These are phyloP conservation scores for Auanema freiburgensis DNA, from an alignment of 2,888 invertebrate genomes.

Conservation along the genomic window DNA sequence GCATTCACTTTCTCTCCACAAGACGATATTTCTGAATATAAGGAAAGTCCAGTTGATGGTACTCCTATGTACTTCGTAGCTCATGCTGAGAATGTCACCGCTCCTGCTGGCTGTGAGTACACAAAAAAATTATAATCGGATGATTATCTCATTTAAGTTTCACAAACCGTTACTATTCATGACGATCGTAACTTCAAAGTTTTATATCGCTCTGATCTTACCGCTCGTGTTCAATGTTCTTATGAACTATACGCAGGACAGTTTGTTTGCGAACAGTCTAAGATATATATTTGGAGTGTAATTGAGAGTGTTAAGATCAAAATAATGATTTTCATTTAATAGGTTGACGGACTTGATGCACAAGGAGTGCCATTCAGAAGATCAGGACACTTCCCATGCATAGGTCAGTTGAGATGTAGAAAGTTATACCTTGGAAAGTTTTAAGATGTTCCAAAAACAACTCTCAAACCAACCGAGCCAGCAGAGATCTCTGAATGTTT, in stretches of 20 bases:
- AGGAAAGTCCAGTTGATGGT: constrained; percentile 32
- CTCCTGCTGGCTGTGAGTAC: too few species aligned
- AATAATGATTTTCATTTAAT: constrained; percentile 10
- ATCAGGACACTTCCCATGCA: constrained; percentile 39
- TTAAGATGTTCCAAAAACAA: constrained; percentile 21
- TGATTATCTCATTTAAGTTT: background rate
- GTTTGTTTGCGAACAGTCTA: constrained; percentile 36
- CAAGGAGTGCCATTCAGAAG: constrained; percentile 48
- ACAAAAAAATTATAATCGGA: too few species aligned
- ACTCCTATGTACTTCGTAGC: constrained; percentile 39
- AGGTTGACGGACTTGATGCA: constrained; percentile 49
- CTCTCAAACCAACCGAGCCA: constrained; percentile 27
- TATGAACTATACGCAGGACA: constrained; percentile 51
- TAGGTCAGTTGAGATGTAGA: constrained; percentile 22
- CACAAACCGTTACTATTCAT: constrained; percentile 40
- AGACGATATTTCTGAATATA: constrained; percentile 29
- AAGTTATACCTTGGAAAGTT: too few species aligned
- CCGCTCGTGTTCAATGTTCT: constrained; percentile 39
- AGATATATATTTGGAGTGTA: constrained; percentile 32
- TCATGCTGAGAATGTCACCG: constrained; percentile 30
- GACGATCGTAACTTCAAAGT: too few species aligned
- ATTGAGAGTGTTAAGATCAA: background rate
- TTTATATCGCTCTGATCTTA: constrained; percentile 32
- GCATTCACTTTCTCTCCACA: constrained; percentile 37
- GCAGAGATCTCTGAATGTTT: constrained; percentile 25